A percentile compares a stretch with the other conserved stretches of the same genome.
Conservation (phyloP, 2,113 vertebrate species). For the Microcebus ravelobensis region DNA sequence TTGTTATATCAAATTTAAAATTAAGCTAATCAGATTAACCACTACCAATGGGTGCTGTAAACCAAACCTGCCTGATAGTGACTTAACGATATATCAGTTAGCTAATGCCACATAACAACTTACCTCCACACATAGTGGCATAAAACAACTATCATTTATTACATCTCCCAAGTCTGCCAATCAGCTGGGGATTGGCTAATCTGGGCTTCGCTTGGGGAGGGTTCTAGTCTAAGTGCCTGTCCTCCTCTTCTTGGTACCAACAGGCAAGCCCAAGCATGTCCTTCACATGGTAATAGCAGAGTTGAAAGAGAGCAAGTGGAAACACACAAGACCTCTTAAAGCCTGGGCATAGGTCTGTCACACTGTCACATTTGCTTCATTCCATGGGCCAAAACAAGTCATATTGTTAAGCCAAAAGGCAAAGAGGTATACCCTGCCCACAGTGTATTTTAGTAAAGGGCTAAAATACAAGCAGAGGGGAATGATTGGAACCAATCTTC, state of each 20-base stretch:
- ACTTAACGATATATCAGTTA: not conserved
- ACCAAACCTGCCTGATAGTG: not conserved
- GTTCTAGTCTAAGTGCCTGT: not conserved
- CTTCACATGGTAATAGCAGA: not conserved
- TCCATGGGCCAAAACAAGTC: not conserved
- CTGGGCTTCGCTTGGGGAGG: not conserved
- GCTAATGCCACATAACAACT: not conserved
- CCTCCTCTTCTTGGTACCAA: not conserved
- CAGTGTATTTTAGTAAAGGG: not conserved
- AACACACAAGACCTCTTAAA: not conserved
- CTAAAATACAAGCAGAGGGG: not conserved
- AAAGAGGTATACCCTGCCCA: not conserved
- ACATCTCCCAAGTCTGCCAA: not conserved
- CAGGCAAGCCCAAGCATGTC: not conserved
- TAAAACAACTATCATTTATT: not conserved
- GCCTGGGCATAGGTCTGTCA: not conserved
- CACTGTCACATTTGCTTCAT: not conserved
- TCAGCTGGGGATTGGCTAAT: not conserved
- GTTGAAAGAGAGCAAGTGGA: not conserved
- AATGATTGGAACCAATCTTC: not conserved
- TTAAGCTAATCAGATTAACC: not conserved
- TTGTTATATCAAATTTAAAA: conserved; percentile 25
- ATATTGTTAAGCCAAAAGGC: not conserved
- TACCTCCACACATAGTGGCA: not conserved
- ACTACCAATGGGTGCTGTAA: not conserved